Conservation (phyloP, 2,888 invertebrate species). For the Quadriops clusia region DNA sequence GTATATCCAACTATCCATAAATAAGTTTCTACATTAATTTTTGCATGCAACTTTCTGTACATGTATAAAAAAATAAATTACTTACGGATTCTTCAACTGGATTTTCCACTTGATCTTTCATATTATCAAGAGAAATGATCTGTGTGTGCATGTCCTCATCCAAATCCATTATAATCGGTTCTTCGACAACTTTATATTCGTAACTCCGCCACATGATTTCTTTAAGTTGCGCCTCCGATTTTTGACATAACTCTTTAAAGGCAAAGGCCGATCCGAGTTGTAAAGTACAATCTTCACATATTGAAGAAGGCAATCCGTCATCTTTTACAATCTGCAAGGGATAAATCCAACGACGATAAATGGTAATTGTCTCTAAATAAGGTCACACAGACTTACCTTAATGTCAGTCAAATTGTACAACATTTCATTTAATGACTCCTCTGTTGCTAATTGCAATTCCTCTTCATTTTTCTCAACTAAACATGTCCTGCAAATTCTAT, state of each 20-base stretch:
- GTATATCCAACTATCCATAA: too few relatives aligned
- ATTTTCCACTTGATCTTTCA: not conserved
- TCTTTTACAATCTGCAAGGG: slow-evolving; percentile 22
- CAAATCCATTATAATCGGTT: too few relatives aligned
- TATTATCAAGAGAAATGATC: too few relatives aligned
- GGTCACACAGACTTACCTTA: slow-evolving; percentile 18
- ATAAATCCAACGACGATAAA: too few relatives aligned
- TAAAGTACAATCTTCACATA: slow-evolving; percentile 27
- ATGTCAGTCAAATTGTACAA: slow-evolving; percentile 22
- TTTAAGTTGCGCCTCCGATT: slow-evolving; percentile 25
- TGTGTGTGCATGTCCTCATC: too few relatives aligned
- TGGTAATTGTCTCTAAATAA: slow-evolving; percentile 7
- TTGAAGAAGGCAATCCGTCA: slow-evolving; percentile 27
- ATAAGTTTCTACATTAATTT: too few relatives aligned
- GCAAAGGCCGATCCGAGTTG: slow-evolving; percentile 24
- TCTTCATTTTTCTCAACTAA: slow-evolving; percentile 23
- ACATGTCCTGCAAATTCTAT: slow-evolving; percentile 30
- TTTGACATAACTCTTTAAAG: slow-evolving; percentile 28
- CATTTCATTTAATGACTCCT: slow-evolving; percentile 22
- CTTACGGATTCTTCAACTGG: not conserved
- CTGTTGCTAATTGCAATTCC: slow-evolving; percentile 25
- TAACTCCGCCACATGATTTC: slow-evolving; percentile 14
- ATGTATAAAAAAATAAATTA: not conserved
- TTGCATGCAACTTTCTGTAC: not conserved
- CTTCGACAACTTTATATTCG: slow-evolving; percentile 4